A percentile compares a stretch with the other conserved stretches of the same genome.
Evolutionary conservation across 2,113 vertebrate genomes (phyloP).

Genomic region (Gymnocephalus cernua): DNA sequence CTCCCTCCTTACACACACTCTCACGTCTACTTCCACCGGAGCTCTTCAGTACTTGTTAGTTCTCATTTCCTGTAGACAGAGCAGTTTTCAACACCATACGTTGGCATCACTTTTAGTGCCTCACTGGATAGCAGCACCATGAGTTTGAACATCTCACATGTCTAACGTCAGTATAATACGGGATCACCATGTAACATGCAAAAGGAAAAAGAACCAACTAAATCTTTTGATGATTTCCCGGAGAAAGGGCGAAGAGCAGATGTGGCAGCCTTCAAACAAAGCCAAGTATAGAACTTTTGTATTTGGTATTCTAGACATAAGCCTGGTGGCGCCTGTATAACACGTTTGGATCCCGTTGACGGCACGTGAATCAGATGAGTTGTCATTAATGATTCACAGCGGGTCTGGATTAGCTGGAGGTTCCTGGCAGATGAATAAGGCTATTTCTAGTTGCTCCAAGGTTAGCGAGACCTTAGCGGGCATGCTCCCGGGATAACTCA

Average conservation of each 20-base stretch:
- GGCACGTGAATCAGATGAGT: conserved; percentile 45
- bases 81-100: background rate
- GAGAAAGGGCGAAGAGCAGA: conserved; percentile 11
- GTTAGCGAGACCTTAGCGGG: conserved; percentile 59
- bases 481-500: conserved; percentile 45
- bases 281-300: background rate
- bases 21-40: background rate
- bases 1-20: background rate
- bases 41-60: background rate
- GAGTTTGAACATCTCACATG: background rate
- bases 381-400: conserved; percentile 61
- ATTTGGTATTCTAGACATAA: conserved; percentile 25
- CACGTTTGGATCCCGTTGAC: conserved; percentile 26
- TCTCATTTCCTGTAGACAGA: background rate
- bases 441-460: conserved; percentile 69
- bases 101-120: background rate
- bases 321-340: conserved; percentile 26
- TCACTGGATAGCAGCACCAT: background rate
- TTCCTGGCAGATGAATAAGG: conserved; percentile 71
- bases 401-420: conserved; percentile 59
- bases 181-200: conserved; percentile 6
- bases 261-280: conserved; percentile 12
- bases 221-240: conserved; percentile 2
- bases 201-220: background rate
- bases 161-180: background rate